Evolutionary conservation across 2,113 vertebrate genomes (phyloP).

Genomic region (Nicator chloris): DNA sequence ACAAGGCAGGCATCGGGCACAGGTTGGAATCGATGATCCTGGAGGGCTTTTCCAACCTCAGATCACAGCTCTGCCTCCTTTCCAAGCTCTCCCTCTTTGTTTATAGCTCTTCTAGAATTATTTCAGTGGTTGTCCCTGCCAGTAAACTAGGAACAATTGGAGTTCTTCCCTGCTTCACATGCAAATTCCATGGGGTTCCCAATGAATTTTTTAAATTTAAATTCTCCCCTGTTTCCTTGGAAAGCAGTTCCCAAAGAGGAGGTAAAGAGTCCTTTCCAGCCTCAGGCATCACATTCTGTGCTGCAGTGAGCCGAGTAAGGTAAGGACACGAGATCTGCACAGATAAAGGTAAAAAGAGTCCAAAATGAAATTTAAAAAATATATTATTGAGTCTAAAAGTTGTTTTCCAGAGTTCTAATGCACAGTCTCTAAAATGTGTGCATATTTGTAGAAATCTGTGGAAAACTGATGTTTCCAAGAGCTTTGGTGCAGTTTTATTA

Average conservation of each 20-base stretch:
- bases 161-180: not conserved
- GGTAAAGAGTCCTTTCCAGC: too few relatives aligned
- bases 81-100: not conserved
- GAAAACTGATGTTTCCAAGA: not conserved
- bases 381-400: not conserved
- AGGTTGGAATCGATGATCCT: fast-evolving
- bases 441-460: not conserved
- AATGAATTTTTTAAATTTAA: not conserved
- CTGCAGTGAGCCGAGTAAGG: not conserved
- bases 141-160: not conserved
- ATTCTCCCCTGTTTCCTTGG: not conserved
- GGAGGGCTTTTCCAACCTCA: not conserved
- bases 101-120: not conserved
- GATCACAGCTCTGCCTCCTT: not conserved
- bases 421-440: not conserved
- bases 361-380: not conserved
- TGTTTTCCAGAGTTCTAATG: not conserved
- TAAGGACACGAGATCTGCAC: not conserved
- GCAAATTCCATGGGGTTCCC: not conserved
- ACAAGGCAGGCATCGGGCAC: not conserved
- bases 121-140: not conserved
- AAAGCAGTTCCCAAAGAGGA: not conserved
- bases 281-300: not conserved
- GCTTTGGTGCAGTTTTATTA: not conserved
- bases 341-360: not conserved